These are phyloP conservation scores for Neogobius melanostomus DNA, from an alignment of 2,113 vertebrate genomes.

Conservation along the genomic window DNA sequence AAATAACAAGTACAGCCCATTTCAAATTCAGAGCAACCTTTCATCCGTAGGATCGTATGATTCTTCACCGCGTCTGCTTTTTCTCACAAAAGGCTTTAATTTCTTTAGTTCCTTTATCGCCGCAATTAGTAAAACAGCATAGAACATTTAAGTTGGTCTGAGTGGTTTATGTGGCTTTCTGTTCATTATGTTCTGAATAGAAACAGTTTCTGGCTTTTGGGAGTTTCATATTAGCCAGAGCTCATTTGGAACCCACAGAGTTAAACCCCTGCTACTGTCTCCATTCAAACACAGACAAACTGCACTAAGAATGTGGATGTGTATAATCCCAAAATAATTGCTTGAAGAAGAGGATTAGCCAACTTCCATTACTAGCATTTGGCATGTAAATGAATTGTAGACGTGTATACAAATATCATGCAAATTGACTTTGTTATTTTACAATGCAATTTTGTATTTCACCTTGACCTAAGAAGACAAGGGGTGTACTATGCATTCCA, in stretches of 20 bases:
- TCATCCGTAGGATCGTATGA: too few species aligned
- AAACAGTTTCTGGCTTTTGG: conserved; percentile 3
- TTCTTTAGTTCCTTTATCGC: neutral
- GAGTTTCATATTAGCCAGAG: neutral
- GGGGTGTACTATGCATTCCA: too few species aligned
- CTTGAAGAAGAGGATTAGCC: conserved; percentile 5
- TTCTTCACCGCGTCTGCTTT: neutral
- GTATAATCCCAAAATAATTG: conserved; percentile 10
- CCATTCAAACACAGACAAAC: neutral
- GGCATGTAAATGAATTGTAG: conserved; percentile 1
- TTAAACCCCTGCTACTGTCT: neutral
- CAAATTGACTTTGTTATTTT: neutral
- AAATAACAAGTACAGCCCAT: too few species aligned
- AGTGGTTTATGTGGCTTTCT: conserved; percentile 5
- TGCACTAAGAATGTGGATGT: conserved; percentile 9
- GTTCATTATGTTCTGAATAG: neutral
- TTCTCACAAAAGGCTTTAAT: neutral
- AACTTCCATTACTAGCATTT: neutral
- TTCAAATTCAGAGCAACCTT: too few species aligned
- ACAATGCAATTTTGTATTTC: too few species aligned
- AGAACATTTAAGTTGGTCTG: neutral
- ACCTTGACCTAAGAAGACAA: too few species aligned
- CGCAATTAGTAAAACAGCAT: neutral
- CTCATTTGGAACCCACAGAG: conserved; percentile 14
- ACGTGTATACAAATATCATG: neutral